Base-by-base conservation (phyloP, 1,140 invertebrate species). In the Tribolium castaneum region DNA sequence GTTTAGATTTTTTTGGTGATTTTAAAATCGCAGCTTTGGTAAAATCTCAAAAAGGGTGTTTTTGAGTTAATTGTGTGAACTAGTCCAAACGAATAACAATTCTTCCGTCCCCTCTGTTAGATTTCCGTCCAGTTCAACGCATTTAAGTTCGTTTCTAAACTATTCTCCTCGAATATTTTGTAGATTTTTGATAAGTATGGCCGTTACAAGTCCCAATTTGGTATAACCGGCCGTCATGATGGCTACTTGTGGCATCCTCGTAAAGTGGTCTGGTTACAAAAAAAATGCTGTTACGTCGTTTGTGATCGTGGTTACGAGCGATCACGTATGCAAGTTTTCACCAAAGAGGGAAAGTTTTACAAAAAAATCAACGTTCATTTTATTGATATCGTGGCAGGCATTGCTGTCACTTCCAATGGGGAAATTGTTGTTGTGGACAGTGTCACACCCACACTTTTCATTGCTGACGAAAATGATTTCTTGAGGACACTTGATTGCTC, bases 241-340 rank as follows among this genome's bases (percentile, higher is more conserved):
- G 71, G 71, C 25, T 52, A 54, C 14, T 13, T 73, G n/a, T 73
- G 71, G 71, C 49, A 73, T 30, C 71, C 71, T 16, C 71, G 71
- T 22, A 73, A 73, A 73, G 49, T 73, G 3, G 71, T 50, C 6
- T 14, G n/a, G 6, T 73, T 73, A 22, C 14, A 7, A n/a, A 1
- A 1, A 4, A 13, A 51, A 54, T 16, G 49, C 3, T 22, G 52
- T 22, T 73, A 30, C 14, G 49, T 73, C 13, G 50, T 73, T 52
- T 73, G 71, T 12, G 71, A 73, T 49, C 71, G 71, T 73, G 71
- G 71, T 13, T 51, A 52, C n/a, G 71, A 52, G 30, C 45, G 71
- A 19, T 73, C 71, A 1, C 71, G 71, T 7, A 52, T 73, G 16
- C 71, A 73, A 54, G 25, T 73, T 52, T 73, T 73, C 5, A 30